These are phyloP conservation scores for Platichthys stellatus DNA, from an alignment of 2,113 vertebrate species.

Conservation along the genomic window DNA sequence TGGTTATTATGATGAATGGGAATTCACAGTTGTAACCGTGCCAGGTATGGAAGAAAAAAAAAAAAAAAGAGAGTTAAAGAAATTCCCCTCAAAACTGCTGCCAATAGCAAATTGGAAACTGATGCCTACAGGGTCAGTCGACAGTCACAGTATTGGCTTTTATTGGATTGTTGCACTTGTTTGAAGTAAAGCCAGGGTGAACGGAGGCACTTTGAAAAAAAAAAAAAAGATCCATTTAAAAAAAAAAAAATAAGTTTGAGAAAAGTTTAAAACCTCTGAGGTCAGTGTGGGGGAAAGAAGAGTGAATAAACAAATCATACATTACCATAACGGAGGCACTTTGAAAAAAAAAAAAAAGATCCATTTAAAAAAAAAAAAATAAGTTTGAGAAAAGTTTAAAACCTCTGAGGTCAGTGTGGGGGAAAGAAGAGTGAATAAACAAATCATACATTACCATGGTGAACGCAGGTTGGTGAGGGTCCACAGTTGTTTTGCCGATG, in stretches of 20 bases:
- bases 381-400: constrained; percentile 40
- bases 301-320: constrained; percentile 53
- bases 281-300: background rate
- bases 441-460: constrained; percentile 38
- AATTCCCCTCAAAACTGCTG: constrained; percentile 65
- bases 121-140: constrained; percentile 59
- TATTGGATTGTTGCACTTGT: constrained; percentile 55
- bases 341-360: constrained; percentile 1
- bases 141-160: constrained; percentile 64
- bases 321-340: background rate
- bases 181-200: constrained; percentile 30
- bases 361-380: constrained; percentile 16
- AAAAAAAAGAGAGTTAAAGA: constrained; percentile 5
- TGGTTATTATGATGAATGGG: constrained; percentile 84
- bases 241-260: constrained; percentile 41
- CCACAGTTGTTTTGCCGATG: constrained; percentile 15
- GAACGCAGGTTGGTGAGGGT: constrained; percentile 27
- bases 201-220: background rate
- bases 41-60: constrained; percentile 41
- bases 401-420: constrained; percentile 1
- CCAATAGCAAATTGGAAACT: constrained; percentile 71
- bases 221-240: background rate
- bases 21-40: constrained; percentile 72
- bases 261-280: constrained; percentile 24
- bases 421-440: constrained; percentile 46